Evolutionary conservation across 1,140 invertebrate genomes (phyloP).

Genomic region (Matsumurasca onukii): DNA sequence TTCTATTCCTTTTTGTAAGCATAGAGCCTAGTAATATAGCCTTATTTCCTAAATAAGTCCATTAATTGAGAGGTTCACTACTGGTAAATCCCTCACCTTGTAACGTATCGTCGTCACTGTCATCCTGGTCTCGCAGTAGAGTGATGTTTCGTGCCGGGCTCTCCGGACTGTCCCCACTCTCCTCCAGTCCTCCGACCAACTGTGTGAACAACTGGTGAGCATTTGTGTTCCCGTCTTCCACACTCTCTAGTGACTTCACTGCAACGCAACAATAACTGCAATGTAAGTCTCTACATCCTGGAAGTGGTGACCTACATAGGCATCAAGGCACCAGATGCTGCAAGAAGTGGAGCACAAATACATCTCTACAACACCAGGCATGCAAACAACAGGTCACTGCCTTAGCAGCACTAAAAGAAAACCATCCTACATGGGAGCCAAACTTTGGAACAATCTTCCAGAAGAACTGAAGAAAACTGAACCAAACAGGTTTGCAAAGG

Average conservation of each 20-base stretch:
- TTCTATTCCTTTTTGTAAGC: too few species aligned
- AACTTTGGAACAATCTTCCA: too few species aligned
- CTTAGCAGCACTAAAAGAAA: background rate
- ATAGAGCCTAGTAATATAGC: background rate
- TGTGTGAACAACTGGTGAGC: conserved; percentile 7
- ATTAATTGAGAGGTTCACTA: background rate
- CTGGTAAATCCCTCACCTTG: too few species aligned
- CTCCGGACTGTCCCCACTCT: background rate
- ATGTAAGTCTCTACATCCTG: background rate
- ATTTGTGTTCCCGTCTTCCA: conserved; percentile 8
- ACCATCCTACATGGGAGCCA: too few species aligned
- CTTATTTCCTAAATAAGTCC: background rate
- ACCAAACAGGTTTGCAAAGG: too few species aligned
- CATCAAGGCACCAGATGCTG: background rate
- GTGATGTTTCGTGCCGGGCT: background rate
- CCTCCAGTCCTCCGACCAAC: background rate
- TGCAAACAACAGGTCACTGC: background rate
- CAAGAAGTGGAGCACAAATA: background rate
- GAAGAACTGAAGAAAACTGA: too few species aligned
- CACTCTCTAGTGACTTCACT: background rate
- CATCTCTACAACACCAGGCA: background rate
- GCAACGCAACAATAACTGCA: background rate
- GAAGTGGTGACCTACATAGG: too few species aligned
- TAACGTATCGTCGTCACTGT: background rate
- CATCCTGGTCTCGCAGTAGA: background rate